These are phyloP conservation scores for Oligia fasciuncula DNA, from an alignment of 2,888 invertebrate genomes.

Conservation along the genomic window DNA sequence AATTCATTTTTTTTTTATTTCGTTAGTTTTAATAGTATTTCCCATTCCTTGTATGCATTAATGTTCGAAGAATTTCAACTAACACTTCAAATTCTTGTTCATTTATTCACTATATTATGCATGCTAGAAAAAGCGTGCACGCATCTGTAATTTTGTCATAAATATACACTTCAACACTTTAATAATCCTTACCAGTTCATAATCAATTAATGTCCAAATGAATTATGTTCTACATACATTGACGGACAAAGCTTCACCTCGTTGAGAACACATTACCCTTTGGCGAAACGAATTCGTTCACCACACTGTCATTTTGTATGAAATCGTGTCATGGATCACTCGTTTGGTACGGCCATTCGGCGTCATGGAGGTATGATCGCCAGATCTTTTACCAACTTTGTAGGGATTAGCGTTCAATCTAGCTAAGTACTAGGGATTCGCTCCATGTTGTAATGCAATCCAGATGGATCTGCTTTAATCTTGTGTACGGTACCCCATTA, in stretches of 20 bases:
- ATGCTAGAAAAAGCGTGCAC: slow-evolving; percentile 1
- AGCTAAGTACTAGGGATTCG: background rate
- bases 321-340: slow-evolving; percentile 58
- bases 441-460: background rate
- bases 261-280: slow-evolving; percentile 48
- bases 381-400: background rate
- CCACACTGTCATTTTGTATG: slow-evolving; percentile 47
- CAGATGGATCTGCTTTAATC: background rate
- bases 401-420: background rate
- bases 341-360: slow-evolving; percentile 43
- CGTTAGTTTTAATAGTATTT: background rate
- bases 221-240: slow-evolving; percentile 32
- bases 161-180: slow-evolving; percentile 33
- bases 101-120: background rate
- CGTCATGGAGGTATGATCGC: slow-evolving; percentile 2
- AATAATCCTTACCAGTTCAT: slow-evolving; percentile 16
- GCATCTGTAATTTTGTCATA: slow-evolving; percentile 20
- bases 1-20: background rate
- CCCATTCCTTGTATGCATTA: background rate
- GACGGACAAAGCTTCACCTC: slow-evolving; percentile 42
- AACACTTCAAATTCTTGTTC: background rate
- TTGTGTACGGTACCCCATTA: background rate
- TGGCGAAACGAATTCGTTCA: slow-evolving; percentile 57
- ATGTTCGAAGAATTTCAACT: background rate
- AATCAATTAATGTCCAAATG: slow-evolving; percentile 51